Evolutionary conservation across 2,888 invertebrate genomes (phyloP), one percentile per base, ranked within the genome.

Genomic region (Pseudeuparius sepicola): DNA sequence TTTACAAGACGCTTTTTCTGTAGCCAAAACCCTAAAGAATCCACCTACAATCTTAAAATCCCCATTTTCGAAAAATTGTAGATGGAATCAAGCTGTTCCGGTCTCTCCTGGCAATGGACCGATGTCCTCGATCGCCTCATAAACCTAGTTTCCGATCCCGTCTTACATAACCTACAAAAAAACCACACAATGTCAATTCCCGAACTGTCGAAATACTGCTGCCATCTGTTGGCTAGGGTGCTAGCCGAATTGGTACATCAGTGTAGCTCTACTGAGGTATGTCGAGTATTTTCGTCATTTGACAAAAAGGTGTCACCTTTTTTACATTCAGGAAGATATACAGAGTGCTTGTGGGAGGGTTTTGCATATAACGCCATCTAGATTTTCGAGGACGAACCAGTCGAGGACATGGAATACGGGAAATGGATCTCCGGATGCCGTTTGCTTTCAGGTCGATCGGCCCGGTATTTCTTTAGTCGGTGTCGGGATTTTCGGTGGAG

Each of bases 371-470:
- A 92, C 93, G 0, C 88, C 90, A 0, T 84, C 86, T 18, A 73
- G 96, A 14, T 97, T 96, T 61, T 84, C 88, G 24, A 77, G 90
- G 29, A 82, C 86, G 26, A 93, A 92, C 59, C 79, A 84, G 46
- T 81, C 83, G 30, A 76, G 90, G 26, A 85, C 87, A 1, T 97
- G 97, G 97, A 94, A 96, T 59, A 92, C 94, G 0, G 92, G 94
- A 3, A 92, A 90, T 59, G 94, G 94, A 16, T 90, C 90, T 6
- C 90, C 94, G 0, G 97, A 98, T 64, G 94, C 94, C 1, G 85
- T 98, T 51, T 88, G 88, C 52, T 92, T 96, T 55, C 80, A 83
- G 18, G 93, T 96, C 6, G 94, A 97, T 65, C 72, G 84, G 12
- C 71, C 84, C 0, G 94, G 94, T 2, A 78, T 96, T 28, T 78